Conservation (phyloP, 2,888 invertebrate species). For the Branchellion lobata region DNA sequence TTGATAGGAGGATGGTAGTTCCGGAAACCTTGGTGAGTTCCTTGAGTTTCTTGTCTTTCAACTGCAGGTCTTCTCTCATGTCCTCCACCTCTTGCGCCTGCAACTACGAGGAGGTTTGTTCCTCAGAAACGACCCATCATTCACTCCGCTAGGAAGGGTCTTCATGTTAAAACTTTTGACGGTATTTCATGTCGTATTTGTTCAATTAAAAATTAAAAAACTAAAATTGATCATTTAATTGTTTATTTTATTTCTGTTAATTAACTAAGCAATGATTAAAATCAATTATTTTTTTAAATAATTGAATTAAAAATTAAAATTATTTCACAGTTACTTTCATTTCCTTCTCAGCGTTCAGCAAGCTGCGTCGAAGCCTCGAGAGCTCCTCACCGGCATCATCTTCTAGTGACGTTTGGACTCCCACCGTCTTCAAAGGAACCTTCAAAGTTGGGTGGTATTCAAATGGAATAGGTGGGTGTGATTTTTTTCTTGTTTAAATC, state of each 20-base stretch:
- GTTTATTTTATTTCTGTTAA: too few relatives aligned
- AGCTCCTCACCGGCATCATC: not conserved
- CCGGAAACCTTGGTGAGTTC: not conserved
- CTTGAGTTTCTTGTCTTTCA: not conserved
- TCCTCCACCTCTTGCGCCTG: conserved; percentile 21
- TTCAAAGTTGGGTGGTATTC: not conserved
- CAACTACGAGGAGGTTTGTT: too few relatives aligned
- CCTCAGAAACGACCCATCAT: too few relatives aligned
- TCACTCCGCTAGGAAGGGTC: too few relatives aligned
- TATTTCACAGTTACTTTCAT: not conserved
- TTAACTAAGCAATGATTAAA: too few relatives aligned
- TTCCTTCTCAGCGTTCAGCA: conserved; percentile 26
- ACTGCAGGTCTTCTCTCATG: not conserved
- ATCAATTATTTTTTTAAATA: too few relatives aligned
- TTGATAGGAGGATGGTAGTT: too few relatives aligned
- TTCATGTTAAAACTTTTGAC: too few relatives aligned
- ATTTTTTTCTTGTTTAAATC: not conserved
- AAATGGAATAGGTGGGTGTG: not conserved
- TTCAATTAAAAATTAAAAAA: too few relatives aligned
- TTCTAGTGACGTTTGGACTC: conserved; percentile 5
- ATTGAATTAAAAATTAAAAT: too few relatives aligned
- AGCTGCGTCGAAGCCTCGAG: not conserved
- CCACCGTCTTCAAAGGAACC: not conserved
- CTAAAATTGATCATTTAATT: too few relatives aligned
- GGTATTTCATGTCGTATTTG: too few relatives aligned